These are phyloP conservation scores for Oasisia sp. DNA, from an alignment of 2,888 invertebrate species.

Conservation along the genomic window DNA sequence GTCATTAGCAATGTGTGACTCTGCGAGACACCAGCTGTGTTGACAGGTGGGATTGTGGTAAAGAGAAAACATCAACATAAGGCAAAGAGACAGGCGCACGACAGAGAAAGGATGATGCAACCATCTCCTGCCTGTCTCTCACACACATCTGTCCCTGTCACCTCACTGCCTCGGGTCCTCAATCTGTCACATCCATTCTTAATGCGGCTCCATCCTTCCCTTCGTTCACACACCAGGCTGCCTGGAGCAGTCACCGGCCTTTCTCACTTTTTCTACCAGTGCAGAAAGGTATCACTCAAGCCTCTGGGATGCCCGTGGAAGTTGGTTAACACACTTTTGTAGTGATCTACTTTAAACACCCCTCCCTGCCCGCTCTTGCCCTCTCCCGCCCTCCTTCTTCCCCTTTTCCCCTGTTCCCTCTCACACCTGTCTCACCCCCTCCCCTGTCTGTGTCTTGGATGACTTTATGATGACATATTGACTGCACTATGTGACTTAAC, in stretches of 20 bases:
- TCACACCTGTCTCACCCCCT: too few species aligned
- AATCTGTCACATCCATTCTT: slow-evolving; percentile 4
- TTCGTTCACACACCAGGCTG: not conserved
- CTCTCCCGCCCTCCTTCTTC: too few species aligned
- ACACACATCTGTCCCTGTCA: not conserved
- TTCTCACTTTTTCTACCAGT: not conserved
- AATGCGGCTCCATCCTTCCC: not conserved
- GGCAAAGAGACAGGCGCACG: not conserved
- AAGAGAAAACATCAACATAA: not conserved
- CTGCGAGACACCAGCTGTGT: not conserved
- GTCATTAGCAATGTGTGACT: not conserved
- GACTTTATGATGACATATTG: too few species aligned
- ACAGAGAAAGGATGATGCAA: not conserved
- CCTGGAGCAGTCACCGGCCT: not conserved
- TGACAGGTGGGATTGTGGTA: not conserved
- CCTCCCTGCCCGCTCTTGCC: too few species aligned
- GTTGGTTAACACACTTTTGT: not conserved
- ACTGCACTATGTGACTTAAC: too few species aligned
- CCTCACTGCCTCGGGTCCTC: not conserved
- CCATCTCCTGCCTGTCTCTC: not conserved
- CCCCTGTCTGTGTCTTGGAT: too few species aligned
- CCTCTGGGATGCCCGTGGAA: not conserved
- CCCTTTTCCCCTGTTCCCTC: too few species aligned
- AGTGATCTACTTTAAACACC: not conserved
- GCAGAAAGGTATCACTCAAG: not conserved